A percentile compares a stretch with the other conserved stretches of the same genome.
Evolutionary conservation across 2,113 vertebrate species (phyloP).

Genomic region (Lophius piscatorius): DNA sequence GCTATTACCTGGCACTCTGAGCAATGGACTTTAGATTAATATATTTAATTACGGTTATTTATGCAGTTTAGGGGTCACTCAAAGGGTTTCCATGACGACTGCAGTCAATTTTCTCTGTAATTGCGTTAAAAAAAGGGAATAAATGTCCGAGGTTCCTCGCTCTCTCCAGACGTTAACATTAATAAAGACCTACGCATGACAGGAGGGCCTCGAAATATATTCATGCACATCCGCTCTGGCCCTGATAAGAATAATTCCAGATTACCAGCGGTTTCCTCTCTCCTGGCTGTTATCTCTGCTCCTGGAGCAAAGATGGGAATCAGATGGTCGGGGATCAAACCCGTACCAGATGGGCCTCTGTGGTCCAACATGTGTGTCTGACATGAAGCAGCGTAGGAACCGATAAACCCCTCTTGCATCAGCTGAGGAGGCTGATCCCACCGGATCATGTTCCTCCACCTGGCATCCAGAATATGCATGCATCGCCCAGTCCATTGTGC

Average conservation of each 20-base stretch:
- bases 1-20: neutral
- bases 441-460: constrained; percentile 56
- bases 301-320: constrained; percentile 44
- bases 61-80: neutral
- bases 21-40: neutral
- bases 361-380: constrained; percentile 8
- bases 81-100: neutral
- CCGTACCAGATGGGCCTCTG: constrained; percentile 34
- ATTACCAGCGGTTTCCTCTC: constrained; percentile 1
- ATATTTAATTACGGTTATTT: constrained; percentile 6
- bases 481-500: constrained; percentile 45
- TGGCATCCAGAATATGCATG: constrained; percentile 48
- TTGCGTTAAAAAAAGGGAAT: constrained; percentile 5
- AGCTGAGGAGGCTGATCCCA: constrained; percentile 41
- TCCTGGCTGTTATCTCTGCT: constrained; percentile 10
- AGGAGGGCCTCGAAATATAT: neutral
- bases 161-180: constrained; percentile 3
- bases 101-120: constrained; percentile 1
- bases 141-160: neutral
- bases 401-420: constrained; percentile 22
- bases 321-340: constrained; percentile 29
- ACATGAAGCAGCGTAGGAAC: constrained; percentile 18
- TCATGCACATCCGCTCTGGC: constrained; percentile 8
- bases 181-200: constrained; percentile 4
- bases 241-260: constrained; percentile 16